Evolutionary conservation across 2,113 vertebrate species (phyloP).

Genomic region (Pipa parva): DNA sequence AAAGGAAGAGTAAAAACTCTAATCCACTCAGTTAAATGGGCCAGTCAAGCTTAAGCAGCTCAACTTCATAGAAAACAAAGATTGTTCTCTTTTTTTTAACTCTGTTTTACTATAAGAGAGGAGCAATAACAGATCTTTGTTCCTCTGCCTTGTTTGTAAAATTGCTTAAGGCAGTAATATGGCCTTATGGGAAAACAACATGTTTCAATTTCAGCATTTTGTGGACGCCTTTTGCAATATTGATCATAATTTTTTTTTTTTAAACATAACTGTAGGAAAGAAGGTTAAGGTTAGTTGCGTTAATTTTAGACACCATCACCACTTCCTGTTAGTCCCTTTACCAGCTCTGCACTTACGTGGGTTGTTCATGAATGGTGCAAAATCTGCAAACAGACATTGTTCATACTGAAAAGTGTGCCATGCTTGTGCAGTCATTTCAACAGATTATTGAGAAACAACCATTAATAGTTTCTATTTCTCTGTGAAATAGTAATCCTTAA

Average conservation of each 20-base stretch:
- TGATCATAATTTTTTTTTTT: not conserved
- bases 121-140: not conserved
- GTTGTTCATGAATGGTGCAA: constrained; percentile 72
- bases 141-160: not conserved
- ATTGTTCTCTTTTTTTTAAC: too few relatives aligned
- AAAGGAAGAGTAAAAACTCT: not conserved
- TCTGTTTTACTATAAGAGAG: too few relatives aligned
- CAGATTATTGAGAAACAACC: not conserved
- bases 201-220: not conserved
- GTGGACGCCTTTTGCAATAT: not conserved
- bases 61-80: not conserved
- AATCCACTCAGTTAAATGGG: not conserved
- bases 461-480: not conserved
- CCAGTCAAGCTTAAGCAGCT: not conserved
- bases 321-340: constrained; percentile 59
- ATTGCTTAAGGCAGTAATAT: not conserved
- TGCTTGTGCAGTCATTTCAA: not conserved
- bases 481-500: not conserved
- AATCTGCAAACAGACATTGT: constrained; percentile 85
- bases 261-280: constrained; percentile 61
- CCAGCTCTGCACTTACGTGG: constrained; percentile 79
- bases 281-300: constrained; percentile 57
- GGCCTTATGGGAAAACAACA: not conserved
- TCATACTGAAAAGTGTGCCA: constrained; percentile 60
- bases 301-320: constrained; percentile 50